These are phyloP conservation scores for Zosterops borbonicus DNA, from an alignment of 2,113 vertebrate genomes.

Conservation along the genomic window DNA sequence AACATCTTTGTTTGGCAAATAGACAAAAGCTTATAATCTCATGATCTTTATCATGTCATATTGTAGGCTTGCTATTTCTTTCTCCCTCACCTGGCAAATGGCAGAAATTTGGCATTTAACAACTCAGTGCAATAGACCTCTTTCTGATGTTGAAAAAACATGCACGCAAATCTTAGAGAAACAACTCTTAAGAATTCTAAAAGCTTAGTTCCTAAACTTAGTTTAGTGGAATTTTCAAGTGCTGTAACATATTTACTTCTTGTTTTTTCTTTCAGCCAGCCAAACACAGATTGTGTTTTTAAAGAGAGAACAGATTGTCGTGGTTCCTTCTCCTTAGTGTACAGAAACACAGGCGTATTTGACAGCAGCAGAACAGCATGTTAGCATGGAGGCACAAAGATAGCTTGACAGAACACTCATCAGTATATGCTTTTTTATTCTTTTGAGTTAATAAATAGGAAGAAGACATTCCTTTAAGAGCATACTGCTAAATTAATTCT, in stretches of 20 bases:
- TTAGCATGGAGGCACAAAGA: not conserved
- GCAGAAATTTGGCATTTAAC: not conserved
- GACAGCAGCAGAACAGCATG: slow-evolving; percentile 11
- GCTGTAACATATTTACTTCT: slow-evolving; percentile 67
- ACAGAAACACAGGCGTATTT: slow-evolving; percentile 53
- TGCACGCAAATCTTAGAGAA: not conserved
- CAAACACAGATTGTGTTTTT: slow-evolving; percentile 77
- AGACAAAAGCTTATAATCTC: not conserved
- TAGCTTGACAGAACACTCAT: not conserved
- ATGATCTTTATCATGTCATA: not conserved
- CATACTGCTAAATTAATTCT: not conserved
- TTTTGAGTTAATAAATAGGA: not conserved
- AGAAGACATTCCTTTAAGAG: not conserved
- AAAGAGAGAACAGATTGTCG: slow-evolving; percentile 65
- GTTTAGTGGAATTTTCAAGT: slow-evolving; percentile 57
- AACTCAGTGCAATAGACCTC: not conserved
- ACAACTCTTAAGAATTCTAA: not conserved
- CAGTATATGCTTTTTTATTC: not conserved
- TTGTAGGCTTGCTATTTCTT: not conserved
- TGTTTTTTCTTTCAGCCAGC: slow-evolving; percentile 47
- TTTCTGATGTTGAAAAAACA: not conserved
- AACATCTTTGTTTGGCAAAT: not conserved
- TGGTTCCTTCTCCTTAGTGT: slow-evolving; percentile 47
- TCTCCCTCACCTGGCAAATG: not conserved
- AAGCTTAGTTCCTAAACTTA: not conserved